Evolutionary conservation across 2,888 invertebrate species (phyloP).

Genomic region (Biston stratarius): DNA sequence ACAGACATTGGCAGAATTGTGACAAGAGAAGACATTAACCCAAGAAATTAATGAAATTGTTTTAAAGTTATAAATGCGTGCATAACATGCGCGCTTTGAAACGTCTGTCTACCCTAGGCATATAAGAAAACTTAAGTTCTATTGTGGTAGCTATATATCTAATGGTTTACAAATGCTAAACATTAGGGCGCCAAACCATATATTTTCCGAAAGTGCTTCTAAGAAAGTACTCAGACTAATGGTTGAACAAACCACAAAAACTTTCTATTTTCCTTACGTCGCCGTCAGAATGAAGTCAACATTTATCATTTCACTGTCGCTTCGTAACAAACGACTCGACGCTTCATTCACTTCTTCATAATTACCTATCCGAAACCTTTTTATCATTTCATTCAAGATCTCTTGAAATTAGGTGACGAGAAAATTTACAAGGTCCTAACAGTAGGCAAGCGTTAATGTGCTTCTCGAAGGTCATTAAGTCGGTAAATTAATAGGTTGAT

Average conservation of each 20-base stretch:
- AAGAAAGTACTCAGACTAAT: conserved; percentile 42
- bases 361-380: conserved; percentile 45
- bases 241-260: conserved; percentile 46
- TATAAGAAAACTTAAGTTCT: too few species aligned
- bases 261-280: conserved; percentile 44
- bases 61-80: too few species aligned
- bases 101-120: too few species aligned
- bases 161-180: conserved; percentile 27
- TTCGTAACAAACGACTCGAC: conserved; percentile 47
- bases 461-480: conserved; percentile 16
- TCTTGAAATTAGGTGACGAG: conserved; percentile 27
- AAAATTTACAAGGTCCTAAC: conserved; percentile 19
- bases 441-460: not conserved
- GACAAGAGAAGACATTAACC: too few species aligned
- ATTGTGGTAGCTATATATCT: not conserved
- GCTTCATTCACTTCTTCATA: conserved; percentile 46
- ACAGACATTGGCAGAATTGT: too few species aligned
- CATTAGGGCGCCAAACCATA: conserved; percentile 22
- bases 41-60: too few species aligned
- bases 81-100: too few species aligned
- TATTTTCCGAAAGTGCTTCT: conserved; percentile 26
- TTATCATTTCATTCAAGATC: conserved; percentile 37
- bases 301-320: conserved; percentile 52
- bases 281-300: conserved; percentile 45
- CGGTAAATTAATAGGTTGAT: not conserved